phyloP scores from a whole-genome alignment of 2,888 invertebrate genomes.

The Melanophora roralis region DNA sequence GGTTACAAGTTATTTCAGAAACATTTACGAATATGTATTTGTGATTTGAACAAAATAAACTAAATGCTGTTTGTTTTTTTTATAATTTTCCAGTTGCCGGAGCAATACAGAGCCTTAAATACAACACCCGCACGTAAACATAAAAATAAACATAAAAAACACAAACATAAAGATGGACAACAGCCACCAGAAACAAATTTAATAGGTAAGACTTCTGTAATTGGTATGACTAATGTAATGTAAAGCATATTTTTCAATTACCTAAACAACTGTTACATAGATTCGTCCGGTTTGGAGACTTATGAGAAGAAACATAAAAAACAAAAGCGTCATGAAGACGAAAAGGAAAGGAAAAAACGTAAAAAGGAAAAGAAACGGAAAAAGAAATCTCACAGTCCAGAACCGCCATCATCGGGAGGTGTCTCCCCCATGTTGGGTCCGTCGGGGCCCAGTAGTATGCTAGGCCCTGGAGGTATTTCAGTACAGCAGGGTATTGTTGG shows the following conservation, averaged over 20 bases:
- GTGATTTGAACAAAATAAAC: too few species aligned
- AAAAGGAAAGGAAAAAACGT: constrained; percentile 93
- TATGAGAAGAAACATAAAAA: constrained; percentile 98
- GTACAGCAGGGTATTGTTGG: constrained; percentile 53
- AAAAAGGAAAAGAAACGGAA: constrained; percentile 97
- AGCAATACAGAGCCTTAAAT: constrained; percentile 95
- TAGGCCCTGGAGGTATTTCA: constrained; percentile 62
- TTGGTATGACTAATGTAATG: too few species aligned
- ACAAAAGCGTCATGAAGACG: constrained; percentile 94
- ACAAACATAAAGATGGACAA: constrained; percentile 93
- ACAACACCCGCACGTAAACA: constrained; percentile 95
- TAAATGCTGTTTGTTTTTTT: not conserved
- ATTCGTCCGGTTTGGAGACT: constrained; percentile 85
- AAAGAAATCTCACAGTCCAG: constrained; percentile 95
- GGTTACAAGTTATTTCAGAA: too few species aligned
- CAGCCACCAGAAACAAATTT: constrained; percentile 86
- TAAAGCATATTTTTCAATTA: too few species aligned
- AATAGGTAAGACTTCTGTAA: constrained; percentile 78
- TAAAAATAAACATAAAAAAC: constrained; percentile 97
- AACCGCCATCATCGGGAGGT: constrained; percentile 77
- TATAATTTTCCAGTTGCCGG: constrained; percentile 83
- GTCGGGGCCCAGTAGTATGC: constrained; percentile 63
- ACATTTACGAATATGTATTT: too few species aligned
- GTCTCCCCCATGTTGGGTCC: constrained; percentile 54
- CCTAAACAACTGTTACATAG: too few species aligned